Evolutionary conservation across 2,797 vertebrate genomes (phyloP).

Genomic region (Dryobates pubescens): DNA sequence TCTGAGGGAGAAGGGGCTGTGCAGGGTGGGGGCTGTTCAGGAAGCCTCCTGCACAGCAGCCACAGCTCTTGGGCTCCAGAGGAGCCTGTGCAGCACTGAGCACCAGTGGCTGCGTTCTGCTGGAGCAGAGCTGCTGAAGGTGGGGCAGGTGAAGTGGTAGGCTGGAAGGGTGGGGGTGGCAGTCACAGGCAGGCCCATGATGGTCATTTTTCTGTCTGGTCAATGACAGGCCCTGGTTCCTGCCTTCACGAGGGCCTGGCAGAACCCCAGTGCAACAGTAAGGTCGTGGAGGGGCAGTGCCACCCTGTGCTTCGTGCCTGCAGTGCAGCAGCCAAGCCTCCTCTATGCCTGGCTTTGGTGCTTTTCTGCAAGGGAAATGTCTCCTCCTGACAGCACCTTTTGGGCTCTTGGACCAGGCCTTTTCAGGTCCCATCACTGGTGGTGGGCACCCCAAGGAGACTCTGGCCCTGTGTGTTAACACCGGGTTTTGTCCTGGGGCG

Average conservation of each 20-base stretch:
- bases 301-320: background rate
- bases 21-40: accelerated
- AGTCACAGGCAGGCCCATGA: accelerated
- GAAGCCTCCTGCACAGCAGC: too few species aligned
- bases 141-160: accelerated
- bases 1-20: background rate
- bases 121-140: accelerated
- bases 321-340: background rate
- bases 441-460: background rate
- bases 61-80: accelerated
- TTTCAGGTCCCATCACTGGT: accelerated
- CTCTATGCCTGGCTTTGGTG: background rate
- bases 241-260: accelerated
- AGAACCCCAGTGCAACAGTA: accelerated
- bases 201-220: background rate
- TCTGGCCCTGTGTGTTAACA: too few species aligned
- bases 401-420: background rate
- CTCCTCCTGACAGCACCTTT: background rate
- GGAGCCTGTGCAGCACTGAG: background rate
- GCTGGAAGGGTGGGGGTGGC: background rate
- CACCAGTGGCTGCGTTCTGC: accelerated
- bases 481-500: accelerated
- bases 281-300: background rate
- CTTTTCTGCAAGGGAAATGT: accelerated
- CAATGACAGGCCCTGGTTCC: accelerated